A percentile compares a stretch with the other conserved stretches of the same genome.
Evolutionary conservation across 37 sponge, comb jelly and placozoan genomes (phyloP).

Genomic region (Geodia barretti): DNA sequence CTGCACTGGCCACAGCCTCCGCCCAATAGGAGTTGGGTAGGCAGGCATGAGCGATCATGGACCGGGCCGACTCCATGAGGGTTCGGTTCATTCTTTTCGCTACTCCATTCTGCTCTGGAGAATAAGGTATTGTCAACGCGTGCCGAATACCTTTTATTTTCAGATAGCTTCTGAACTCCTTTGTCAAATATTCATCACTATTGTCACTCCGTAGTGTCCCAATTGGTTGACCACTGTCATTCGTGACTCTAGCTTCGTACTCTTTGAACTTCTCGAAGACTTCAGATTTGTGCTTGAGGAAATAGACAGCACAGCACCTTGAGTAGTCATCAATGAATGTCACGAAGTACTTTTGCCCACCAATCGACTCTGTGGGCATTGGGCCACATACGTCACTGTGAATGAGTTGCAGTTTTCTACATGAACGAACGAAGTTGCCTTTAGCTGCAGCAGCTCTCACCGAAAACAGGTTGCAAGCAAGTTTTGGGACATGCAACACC

Average conservation of each 20-base stretch:
- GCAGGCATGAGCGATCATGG: constrained; percentile 52
- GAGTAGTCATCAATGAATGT: constrained; percentile 61
- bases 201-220: constrained; percentile 35
- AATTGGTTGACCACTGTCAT: constrained; percentile 33
- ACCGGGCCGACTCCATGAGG: constrained; percentile 38
- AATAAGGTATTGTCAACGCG: constrained; percentile 39
- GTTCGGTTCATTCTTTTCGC: constrained; percentile 56
- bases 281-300: constrained; percentile 49
- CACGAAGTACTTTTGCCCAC: constrained; percentile 56
- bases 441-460: constrained; percentile 30
- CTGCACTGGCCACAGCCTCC: constrained; percentile 55
- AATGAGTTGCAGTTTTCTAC: constrained; percentile 25
- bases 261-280: constrained; percentile 52
- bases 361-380: constrained; percentile 50
- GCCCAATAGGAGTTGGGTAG: constrained; percentile 51
- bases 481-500: constrained; percentile 49
- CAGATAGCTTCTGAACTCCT: constrained; percentile 47
- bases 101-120: constrained; percentile 58
- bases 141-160: constrained; percentile 27
- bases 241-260: constrained; percentile 36
- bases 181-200: constrained; percentile 40
- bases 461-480: constrained; percentile 55
- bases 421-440: constrained; percentile 31
- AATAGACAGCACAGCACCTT: constrained; percentile 40
- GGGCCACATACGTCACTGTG: constrained; percentile 69